Evolutionary conservation across 2,888 invertebrate genomes (phyloP), one percentile per base, ranked within the genome.

Genomic region (Torymus texanus): DNA sequence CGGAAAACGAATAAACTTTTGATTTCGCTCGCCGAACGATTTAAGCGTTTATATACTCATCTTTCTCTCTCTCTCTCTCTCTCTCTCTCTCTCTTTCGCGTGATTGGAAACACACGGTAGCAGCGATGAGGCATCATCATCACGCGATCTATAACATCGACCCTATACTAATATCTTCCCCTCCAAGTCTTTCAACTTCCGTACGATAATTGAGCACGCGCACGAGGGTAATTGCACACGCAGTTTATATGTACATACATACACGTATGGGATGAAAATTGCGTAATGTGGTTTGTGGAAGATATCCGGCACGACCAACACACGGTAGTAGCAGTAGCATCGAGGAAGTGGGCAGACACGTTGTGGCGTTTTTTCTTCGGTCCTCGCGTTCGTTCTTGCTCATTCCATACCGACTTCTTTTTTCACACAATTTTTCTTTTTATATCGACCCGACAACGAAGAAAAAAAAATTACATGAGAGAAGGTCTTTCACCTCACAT

Each of bases 401-500:
- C 29, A 62, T 2, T 53, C 67, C 55, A 53, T 72, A 16, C 2
- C 65, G 50, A 58, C 59, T 56, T 53, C 73, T 73, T 29, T 79
- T 76, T 76, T 80, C 74, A 74, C 77, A 77, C 74, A 74, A 80
- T 55, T 80, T 80, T 24, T 68, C 62, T 24, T 68, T 68, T 65
- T 66, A 56, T 72, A 66, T 61, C 67, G 53, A 62, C 21, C 21
- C 21, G 21, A n/a, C 11, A 10, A 63, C 21, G 12, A 24, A 56
- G 10, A 14, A 18, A 10, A 4, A 63, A 51, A 67, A 66, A 68
- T 53, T 29, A 53, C 29, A 51, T 53, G 55, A 59, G 59, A 76
- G 74, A 71, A 78, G 81, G 75, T 78, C 78, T 78, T 81, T 81
- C 75, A 75, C 72, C 75, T 66, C 62, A 56, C 13, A 41, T 4